These are phyloP conservation scores for Lasioglossum malachurum DNA, from an alignment of 2,888 invertebrate genomes.

Conservation along the genomic window DNA sequence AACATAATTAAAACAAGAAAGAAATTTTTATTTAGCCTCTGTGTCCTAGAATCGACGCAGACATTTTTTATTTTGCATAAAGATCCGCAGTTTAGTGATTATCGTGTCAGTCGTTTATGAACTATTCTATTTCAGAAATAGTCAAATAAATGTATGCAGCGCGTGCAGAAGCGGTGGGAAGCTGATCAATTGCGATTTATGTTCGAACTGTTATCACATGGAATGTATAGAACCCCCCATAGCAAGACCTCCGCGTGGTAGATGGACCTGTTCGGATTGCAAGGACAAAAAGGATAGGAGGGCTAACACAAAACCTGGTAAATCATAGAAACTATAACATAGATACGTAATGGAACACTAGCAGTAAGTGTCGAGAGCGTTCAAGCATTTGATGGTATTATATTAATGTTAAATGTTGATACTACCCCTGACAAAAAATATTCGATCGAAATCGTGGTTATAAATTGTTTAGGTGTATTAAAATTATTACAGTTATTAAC, in stretches of 20 bases:
- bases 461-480: background rate
- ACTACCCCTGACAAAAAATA: background rate
- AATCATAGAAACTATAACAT: constrained; percentile 41
- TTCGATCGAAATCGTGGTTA: background rate
- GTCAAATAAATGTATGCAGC: constrained; percentile 84
- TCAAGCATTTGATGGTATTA: background rate
- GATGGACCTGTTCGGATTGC: constrained; percentile 88
- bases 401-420: constrained; percentile 42
- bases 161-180: constrained; percentile 89
- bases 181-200: constrained; percentile 88
- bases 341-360: constrained; percentile 4
- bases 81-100: background rate
- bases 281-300: constrained; percentile 81
- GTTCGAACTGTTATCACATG: constrained; percentile 89
- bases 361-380: constrained; percentile 3
- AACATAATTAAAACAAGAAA: no score
- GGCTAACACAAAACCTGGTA: constrained; percentile 79
- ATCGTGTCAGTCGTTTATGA: background rate
- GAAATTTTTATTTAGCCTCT: no score
- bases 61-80: no score
- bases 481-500: no score
- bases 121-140: constrained; percentile 19
- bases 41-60: no score
- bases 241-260: constrained; percentile 87
- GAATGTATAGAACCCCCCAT: constrained; percentile 90